A percentile compares a stretch with the other conserved stretches of the same genome.
phyloP scores from a whole-genome alignment of 2,888 invertebrate species.

The Coelopa pilipes region DNA sequence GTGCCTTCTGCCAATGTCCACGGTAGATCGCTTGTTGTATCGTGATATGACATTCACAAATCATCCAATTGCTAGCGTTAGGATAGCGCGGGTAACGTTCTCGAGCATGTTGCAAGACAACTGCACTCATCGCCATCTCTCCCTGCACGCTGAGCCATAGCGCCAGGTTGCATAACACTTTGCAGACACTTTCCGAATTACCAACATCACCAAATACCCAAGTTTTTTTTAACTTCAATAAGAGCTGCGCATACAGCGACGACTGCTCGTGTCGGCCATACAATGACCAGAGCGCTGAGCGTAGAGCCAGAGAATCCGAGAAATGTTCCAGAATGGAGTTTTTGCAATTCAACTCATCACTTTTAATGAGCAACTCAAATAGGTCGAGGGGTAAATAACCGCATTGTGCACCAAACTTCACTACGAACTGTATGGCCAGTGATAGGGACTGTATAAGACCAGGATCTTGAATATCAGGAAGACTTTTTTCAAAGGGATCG shows the following conservation, averaged over 20 bases:
- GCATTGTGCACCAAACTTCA: conserved; percentile 76
- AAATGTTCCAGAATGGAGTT: conserved; percentile 85
- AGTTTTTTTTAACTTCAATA: conserved; percentile 80
- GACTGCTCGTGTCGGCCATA: conserved; percentile 90
- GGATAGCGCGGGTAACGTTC: conserved; percentile 75
- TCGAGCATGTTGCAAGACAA: conserved; percentile 73
- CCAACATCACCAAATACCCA: conserved; percentile 68
- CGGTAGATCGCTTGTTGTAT: conserved; percentile 68
- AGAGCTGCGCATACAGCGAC: conserved; percentile 80
- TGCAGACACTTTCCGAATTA: conserved; percentile 77
- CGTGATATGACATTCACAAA: conserved; percentile 72
- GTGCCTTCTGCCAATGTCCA: conserved; percentile 76
- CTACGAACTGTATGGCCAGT: conserved; percentile 79
- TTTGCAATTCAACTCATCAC: conserved; percentile 86
- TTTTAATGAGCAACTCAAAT: conserved; percentile 80
- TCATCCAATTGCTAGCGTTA: conserved; percentile 74
- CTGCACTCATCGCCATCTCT: conserved; percentile 71
- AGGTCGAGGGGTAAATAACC: conserved; percentile 64
- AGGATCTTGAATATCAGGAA: conserved; percentile 76
- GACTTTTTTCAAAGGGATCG: conserved; percentile 75
- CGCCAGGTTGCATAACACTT: conserved; percentile 77
- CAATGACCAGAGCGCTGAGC: conserved; percentile 86
- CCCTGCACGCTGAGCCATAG: conserved; percentile 66
- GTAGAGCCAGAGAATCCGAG: conserved; percentile 82
- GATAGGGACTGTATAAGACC: conserved; percentile 78